phyloP scores from a whole-genome alignment of 2,888 invertebrate genomes.

The Nemoura dubitans region DNA sequence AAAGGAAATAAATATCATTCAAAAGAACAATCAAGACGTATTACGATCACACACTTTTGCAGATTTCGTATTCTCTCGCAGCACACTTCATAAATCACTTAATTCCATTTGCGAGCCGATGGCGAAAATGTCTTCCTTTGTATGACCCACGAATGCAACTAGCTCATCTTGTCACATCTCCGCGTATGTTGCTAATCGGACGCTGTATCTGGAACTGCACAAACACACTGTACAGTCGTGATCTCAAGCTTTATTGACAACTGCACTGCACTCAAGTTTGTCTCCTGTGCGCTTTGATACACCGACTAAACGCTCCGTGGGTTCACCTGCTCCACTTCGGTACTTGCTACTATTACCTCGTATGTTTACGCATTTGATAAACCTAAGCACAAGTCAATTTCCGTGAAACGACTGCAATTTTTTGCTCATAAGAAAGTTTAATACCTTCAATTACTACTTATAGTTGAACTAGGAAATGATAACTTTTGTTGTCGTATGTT shows the following conservation, averaged over 20 bases:
- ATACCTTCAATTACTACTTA: neutral
- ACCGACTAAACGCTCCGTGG: neutral
- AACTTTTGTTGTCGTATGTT: neutral
- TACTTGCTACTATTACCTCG: neutral
- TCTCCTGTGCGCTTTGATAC: neutral
- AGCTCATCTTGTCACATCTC: too few species aligned
- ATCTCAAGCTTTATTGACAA: neutral
- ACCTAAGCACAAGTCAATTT: neutral
- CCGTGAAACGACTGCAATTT: neutral
- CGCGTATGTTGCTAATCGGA: too few species aligned
- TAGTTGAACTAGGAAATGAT: neutral
- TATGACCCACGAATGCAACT: too few species aligned
- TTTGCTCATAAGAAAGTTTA: neutral
- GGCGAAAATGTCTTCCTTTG: too few species aligned
- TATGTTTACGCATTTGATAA: neutral
- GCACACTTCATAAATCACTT: too few species aligned
- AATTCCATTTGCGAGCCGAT: too few species aligned
- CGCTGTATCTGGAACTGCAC: too few species aligned
- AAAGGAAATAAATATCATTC: too few species aligned
- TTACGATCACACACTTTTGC: too few species aligned
- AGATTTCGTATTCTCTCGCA: too few species aligned
- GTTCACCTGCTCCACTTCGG: neutral
- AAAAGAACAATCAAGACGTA: too few species aligned
- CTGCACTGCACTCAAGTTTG: neutral
- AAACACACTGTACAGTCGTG: neutral